A percentile compares a stretch with the other conserved stretches of the same genome.
Conservation (phyloP, 2,888 invertebrate species). For the Phrixothrix hirtus region DNA sequence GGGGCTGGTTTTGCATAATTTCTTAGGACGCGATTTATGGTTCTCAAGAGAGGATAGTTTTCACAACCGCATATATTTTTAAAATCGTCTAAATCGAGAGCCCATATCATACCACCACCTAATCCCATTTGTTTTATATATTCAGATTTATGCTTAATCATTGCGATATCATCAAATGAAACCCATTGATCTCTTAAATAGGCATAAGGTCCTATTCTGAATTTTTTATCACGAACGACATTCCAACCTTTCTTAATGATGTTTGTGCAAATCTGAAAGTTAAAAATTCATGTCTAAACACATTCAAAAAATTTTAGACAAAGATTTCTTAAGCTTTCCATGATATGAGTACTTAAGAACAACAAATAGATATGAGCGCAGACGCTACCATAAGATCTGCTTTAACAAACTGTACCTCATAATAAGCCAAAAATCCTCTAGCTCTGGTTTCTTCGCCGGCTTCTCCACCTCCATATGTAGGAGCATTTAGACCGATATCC, state of each 20-base stretch:
- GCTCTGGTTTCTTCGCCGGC: conserved; percentile 87
- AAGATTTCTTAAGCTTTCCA: no score
- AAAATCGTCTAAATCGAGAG: conserved; percentile 86
- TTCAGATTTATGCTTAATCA: conserved; percentile 82
- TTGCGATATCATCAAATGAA: conserved; percentile 85
- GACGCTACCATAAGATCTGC: no score
- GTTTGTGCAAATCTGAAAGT: conserved; percentile 75
- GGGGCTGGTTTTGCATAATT: conserved; percentile 69
- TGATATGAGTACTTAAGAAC: no score
- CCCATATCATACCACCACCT: conserved; percentile 90
- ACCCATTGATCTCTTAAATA: conserved; percentile 88
- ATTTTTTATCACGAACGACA: conserved; percentile 72
- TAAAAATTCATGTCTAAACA: no score
- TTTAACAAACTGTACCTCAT: no score
- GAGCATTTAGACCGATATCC: conserved; percentile 71
- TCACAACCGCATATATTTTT: conserved; percentile 81
- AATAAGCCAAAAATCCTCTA: conserved; percentile 85
- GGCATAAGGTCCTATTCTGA: conserved; percentile 87
- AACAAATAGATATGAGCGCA: no score
- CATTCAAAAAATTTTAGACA: no score
- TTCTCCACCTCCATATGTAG: conserved; percentile 84
- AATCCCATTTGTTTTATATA: conserved; percentile 78
- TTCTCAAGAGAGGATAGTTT: conserved; percentile 75
- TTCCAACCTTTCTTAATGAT: conserved; percentile 76
- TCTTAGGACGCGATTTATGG: conserved; percentile 79